These are phyloP conservation scores for Steinernema carpocapsae DNA, from an alignment of 2,888 invertebrate species.

Conservation along the genomic window DNA sequence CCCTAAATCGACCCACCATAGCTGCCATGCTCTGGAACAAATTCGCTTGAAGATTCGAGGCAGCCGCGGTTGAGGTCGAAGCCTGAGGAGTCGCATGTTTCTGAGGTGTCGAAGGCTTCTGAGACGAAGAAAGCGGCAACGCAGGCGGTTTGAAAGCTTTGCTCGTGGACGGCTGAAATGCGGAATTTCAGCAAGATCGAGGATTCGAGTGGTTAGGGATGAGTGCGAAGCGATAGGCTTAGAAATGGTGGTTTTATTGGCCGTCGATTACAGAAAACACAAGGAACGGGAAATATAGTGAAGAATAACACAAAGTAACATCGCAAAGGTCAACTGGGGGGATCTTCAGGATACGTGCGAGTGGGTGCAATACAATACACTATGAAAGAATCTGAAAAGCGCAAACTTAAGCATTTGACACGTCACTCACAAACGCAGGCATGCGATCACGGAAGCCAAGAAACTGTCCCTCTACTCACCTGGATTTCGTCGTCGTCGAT, in stretches of 20 bases:
- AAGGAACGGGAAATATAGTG: not conserved
- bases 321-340: not conserved
- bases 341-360: not conserved
- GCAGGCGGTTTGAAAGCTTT: not conserved
- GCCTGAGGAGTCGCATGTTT: not conserved
- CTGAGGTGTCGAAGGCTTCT: not conserved
- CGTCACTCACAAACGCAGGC: not conserved
- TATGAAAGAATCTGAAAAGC: slow-evolving; percentile 1
- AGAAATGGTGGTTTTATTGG: not conserved
- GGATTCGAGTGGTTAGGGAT: not conserved
- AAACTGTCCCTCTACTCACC: not conserved
- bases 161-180: slow-evolving; percentile 22
- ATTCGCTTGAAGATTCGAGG: too few relatives aligned
- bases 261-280: not conserved
- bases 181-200: not conserved
- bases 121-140: not conserved
- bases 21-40: slow-evolving; percentile 3
- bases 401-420: not conserved
- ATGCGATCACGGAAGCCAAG: too few relatives aligned
- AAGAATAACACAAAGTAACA: not conserved
- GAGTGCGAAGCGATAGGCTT: not conserved
- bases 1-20: not conserved
- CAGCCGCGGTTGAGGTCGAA: not conserved
- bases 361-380: not conserved
- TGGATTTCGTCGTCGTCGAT: slow-evolving; percentile 9